These are phyloP conservation scores for Heterocephalus glaber DNA, from an alignment of 2,113 vertebrate genomes.

Conservation along the genomic window DNA sequence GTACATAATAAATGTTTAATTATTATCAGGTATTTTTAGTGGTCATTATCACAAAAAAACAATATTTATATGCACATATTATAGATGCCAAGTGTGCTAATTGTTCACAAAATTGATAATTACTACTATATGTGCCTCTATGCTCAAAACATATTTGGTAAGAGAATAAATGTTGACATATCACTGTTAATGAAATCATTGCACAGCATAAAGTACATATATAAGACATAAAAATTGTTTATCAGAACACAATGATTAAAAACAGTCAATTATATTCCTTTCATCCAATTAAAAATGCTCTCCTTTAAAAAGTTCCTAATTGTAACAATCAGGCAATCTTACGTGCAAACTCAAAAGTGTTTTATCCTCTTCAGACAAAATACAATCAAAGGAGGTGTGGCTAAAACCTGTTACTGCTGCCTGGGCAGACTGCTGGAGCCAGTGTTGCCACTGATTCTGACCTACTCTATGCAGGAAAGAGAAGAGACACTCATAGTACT, in stretches of 20 bases:
- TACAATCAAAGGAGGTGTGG: constrained; percentile 81
- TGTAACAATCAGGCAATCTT: constrained; percentile 63
- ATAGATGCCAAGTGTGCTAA: background rate
- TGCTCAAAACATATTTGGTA: background rate
- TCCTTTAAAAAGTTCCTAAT: constrained; percentile 58
- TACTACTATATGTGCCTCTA: background rate
- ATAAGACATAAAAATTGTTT: background rate
- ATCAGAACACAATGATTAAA: constrained; percentile 55
- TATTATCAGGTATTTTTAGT: background rate
- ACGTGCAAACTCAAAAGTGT: constrained; percentile 71
- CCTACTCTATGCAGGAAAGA: constrained; percentile 76
- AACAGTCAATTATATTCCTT: constrained; percentile 55
- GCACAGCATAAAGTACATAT: background rate
- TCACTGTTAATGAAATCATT: background rate
- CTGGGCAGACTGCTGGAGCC: constrained; percentile 85
- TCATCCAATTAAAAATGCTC: constrained; percentile 69
- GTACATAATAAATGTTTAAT: background rate
- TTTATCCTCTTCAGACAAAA: constrained; percentile 78
- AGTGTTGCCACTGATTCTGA: constrained; percentile 71
- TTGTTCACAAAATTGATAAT: background rate
- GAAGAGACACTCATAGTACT: constrained; percentile 82
- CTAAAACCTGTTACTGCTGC: constrained; percentile 81
- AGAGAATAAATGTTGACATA: background rate
- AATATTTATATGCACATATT: background rate
- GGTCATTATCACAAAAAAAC: background rate